Evolutionary conservation across 2,113 vertebrate genomes (phyloP).

Genomic region (Pithys albifrons): DNA sequence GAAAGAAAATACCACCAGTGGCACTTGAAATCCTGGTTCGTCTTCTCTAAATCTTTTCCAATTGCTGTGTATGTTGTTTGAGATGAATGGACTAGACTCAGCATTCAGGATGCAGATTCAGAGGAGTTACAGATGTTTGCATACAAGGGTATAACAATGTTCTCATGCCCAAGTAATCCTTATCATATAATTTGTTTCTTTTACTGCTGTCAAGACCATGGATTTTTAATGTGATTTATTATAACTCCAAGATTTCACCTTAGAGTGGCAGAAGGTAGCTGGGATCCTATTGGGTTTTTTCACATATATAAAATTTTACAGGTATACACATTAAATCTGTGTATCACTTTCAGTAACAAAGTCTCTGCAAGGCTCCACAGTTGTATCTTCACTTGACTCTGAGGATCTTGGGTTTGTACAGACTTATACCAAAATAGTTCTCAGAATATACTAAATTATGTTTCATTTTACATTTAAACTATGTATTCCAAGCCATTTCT

Average conservation of each 20-base stretch:
- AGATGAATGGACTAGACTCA: not conserved
- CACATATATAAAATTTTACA: not conserved
- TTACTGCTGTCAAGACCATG: not conserved
- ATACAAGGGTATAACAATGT: not conserved
- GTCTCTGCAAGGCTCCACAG: not conserved
- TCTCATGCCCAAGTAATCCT: not conserved
- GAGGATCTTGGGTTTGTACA: not conserved
- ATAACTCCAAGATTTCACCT: not conserved
- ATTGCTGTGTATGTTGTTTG: not conserved
- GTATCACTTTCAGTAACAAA: not conserved
- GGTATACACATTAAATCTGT: not conserved
- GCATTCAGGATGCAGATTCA: not conserved
- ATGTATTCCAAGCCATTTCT: not conserved
- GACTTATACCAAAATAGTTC: not conserved
- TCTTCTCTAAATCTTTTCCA: not conserved
- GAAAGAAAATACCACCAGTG: not conserved
- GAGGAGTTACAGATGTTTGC: not conserved
- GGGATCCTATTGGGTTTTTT: not conserved
- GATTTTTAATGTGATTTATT: not conserved
- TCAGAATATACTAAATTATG: not conserved
- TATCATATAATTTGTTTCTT: not conserved
- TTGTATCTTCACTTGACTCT: not conserved
- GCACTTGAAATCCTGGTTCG: not conserved
- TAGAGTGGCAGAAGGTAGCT: not conserved
- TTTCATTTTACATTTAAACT: not conserved